Conservation (phyloP, 2,888 invertebrate species). For the Lasioglossum marginatum region DNA sequence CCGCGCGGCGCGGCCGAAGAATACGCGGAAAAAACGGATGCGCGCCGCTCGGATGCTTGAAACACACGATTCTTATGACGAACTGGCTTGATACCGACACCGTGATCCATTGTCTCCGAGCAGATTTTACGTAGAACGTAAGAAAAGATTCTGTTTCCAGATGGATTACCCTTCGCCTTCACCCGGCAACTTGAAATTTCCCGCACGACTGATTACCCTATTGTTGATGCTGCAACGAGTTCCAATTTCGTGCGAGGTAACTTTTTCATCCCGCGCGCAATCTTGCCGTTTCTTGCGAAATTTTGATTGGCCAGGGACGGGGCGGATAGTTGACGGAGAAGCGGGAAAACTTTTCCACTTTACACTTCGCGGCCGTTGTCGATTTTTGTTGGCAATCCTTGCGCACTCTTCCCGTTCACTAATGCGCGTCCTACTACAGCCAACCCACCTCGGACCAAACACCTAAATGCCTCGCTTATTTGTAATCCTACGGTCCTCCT, state of each 20-base stretch:
- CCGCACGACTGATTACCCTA: constrained; percentile 34
- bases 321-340: constrained; percentile 27
- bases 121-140: neutral
- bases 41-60: neutral
- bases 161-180: neutral
- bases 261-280: constrained; percentile 14
- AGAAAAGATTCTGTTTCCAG: neutral
- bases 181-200: constrained; percentile 37
- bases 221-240: constrained; percentile 19
- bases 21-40: constrained; percentile 25
- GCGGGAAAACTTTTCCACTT: constrained; percentile 31
- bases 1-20: constrained; percentile 24
- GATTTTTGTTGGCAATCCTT: constrained; percentile 16
- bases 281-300: constrained; percentile 31
- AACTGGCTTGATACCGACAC: neutral
- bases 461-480: neutral
- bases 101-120: constrained; percentile 2
- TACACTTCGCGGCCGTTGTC: constrained; percentile 11
- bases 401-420: neutral
- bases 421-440: neutral
- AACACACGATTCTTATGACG: neutral
- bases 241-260: neutral
- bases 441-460: neutral
- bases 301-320: constrained; percentile 13
- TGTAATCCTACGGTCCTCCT: neutral